Evolutionary conservation across 2,888 invertebrate species (phyloP), one percentile per base, ranked within the genome.

Genomic region (Arrhopalites spinosus): DNA sequence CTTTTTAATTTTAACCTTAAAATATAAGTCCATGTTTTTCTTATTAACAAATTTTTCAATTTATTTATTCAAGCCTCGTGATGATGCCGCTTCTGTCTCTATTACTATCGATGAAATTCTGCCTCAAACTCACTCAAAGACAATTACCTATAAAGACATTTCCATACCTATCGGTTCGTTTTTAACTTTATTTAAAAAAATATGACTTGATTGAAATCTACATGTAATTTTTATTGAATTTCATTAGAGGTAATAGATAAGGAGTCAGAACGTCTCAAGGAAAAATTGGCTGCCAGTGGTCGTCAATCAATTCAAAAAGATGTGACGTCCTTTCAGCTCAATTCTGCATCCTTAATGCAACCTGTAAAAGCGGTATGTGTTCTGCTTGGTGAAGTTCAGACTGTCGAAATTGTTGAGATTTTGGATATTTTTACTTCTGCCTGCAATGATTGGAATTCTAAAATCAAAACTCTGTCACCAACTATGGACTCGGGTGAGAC

Each of bases 321-420:
- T 88, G 94, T 83, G 91, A 90, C 0, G 85, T 47, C 45, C 23
- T 36, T 53, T 7, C 59, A 86, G 47, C 82, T 91, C 23, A 90
- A 90, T 83, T 89, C 91, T 29, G 89, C 89, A n/a, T 89, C 92
- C 3, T 92, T 96, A 64, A 90, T 92, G 63, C 96, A 98, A 85
- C 93, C 95, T 0, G 93, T 96, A 0, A 97, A 97, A 86, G 95
- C 95, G 0, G 91, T 98, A 50, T 95, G 96, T 84, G 92, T 95
- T 36, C 87, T 95, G 23, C 90, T 97, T 82, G 95, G 94, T 23
- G 92, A 92, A 73, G 90, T 97, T 0, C 96, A 97, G 86, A 96
- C 96, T 0, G 86, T 92, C 56, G 95, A 96, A 83, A 90, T 97
- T 25, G 91, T 92, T 8, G 90, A 92, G 81, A 91, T 93, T 27